Percentiles rank a stretch among this genome's conserved stretches.
Conservation (phyloP, 2,797 vertebrate species). For the Rhinophrynus dorsalis region DNA sequence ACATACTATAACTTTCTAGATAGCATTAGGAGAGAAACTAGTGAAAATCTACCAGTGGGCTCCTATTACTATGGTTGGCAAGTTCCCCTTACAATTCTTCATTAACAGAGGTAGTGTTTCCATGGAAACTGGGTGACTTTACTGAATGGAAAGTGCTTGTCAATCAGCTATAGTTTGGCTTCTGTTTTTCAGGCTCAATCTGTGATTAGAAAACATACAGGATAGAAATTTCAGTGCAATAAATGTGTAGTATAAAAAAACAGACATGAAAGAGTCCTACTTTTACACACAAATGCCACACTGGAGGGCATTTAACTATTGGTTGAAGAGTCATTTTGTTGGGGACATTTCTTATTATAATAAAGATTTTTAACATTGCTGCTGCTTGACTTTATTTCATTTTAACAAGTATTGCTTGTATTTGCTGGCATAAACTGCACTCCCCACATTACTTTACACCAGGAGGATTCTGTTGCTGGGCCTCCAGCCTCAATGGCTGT, state of each 20-base stretch:
- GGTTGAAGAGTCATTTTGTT: too few relatives aligned
- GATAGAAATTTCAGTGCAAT: conserved; percentile 23
- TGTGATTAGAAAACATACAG: conserved; percentile 29
- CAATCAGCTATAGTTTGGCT: conserved; percentile 30
- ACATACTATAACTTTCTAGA: neutral
- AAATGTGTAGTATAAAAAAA: neutral
- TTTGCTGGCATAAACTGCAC: too few relatives aligned
- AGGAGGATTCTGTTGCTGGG: too few relatives aligned
- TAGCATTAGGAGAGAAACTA: neutral
- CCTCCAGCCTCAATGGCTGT: too few relatives aligned
- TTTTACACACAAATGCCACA: too few relatives aligned
- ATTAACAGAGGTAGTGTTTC: conserved; percentile 26
- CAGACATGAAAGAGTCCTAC: too few relatives aligned
- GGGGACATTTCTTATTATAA: too few relatives aligned
- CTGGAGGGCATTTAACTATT: too few relatives aligned
- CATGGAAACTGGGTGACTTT: conserved; percentile 37
- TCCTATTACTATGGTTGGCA: neutral
- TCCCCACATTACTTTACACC: too few relatives aligned
- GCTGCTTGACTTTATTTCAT: too few relatives aligned
- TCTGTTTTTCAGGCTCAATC: conserved; percentile 11
- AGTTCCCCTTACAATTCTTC: conserved; percentile 14
- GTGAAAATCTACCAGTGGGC: neutral
- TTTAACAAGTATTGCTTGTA: too few relatives aligned
- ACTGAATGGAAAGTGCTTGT: conserved; percentile 16
- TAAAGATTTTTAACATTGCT: too few relatives aligned